These are phyloP conservation scores for Dipodomys stephensi DNA, from an alignment of 2,113 vertebrate species.

Conservation along the genomic window DNA sequence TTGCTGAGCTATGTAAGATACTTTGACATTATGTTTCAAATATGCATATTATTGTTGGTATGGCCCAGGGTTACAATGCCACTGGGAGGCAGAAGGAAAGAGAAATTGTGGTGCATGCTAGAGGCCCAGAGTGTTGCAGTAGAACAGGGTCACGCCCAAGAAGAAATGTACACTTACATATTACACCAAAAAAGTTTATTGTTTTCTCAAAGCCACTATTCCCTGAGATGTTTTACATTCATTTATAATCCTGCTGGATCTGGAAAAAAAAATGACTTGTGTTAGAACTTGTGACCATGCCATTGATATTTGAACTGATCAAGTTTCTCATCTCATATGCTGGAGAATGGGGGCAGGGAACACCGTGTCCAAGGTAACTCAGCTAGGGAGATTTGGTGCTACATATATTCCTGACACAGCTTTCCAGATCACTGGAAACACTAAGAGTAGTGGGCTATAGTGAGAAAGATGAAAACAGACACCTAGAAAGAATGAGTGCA, in stretches of 20 bases:
- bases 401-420: not conserved
- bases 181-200: constrained; percentile 56
- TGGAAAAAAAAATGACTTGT: constrained; percentile 46
- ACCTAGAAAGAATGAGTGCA: not conserved
- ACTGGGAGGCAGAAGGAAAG: not conserved
- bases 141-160: not conserved
- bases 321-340: not conserved
- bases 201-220: constrained; percentile 26
- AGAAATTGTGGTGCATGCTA: not conserved
- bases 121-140: not conserved
- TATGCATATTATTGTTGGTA: not conserved
- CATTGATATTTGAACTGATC: not conserved
- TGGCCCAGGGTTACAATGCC: not conserved
- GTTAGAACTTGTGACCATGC: not conserved
- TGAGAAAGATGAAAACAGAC: not conserved
- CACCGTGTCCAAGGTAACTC: not conserved
- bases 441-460: not conserved
- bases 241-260: constrained; percentile 16
- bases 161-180: constrained; percentile 34
- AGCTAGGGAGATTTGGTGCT: not conserved
- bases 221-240: constrained; percentile 18
- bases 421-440: not conserved
- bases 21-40: constrained; percentile 51
- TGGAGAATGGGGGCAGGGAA: not conserved
- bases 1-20: constrained; percentile 44